These are phyloP conservation scores for Lycia hirtaria DNA, from an alignment of 2,888 invertebrate species.

Conservation along the genomic window DNA sequence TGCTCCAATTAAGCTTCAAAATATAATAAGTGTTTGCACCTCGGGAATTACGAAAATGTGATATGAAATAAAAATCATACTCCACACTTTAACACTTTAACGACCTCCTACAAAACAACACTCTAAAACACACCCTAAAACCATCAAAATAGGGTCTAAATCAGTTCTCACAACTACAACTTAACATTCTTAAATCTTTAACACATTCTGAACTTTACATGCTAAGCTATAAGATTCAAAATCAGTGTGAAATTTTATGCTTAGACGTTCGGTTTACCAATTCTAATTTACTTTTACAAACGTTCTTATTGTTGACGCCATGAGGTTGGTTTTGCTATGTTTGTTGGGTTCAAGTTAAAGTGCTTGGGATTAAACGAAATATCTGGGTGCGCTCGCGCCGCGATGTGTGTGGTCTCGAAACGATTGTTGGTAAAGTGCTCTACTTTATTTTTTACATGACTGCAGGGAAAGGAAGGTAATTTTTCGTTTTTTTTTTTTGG, in stretches of 20 bases:
- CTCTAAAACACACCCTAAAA: constrained; percentile 14
- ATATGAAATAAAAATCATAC: constrained; percentile 55
- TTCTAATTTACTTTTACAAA: not conserved
- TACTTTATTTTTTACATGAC: constrained; percentile 37
- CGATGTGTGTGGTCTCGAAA: constrained; percentile 57
- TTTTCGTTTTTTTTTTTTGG: no score
- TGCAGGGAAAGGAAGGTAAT: not conserved
- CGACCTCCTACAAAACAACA: constrained; percentile 21
- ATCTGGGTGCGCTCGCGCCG: constrained; percentile 47
- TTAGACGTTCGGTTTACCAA: constrained; percentile 4
- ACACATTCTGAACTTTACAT: not conserved
- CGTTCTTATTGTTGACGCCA: not conserved
- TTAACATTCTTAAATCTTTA: no score
- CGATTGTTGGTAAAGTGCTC: constrained; percentile 43
- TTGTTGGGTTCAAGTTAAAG: constrained; percentile 30
- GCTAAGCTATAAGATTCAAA: constrained; percentile 16
- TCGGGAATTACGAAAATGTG: constrained; percentile 59
- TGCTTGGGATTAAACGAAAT: constrained; percentile 54
- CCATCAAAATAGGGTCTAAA: constrained; percentile 17
- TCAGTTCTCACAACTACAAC: no score
- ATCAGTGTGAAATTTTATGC: constrained; percentile 1
- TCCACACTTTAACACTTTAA: constrained; percentile 46
- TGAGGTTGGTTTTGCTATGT: constrained; percentile 34
- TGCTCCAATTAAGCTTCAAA: constrained; percentile 31
- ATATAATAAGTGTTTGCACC: constrained; percentile 47